Percentiles rank a stretch among this genome's conserved stretches.
Evolutionary conservation across 2,888 invertebrate species (phyloP).

Genomic region (Cabera pusaria): DNA sequence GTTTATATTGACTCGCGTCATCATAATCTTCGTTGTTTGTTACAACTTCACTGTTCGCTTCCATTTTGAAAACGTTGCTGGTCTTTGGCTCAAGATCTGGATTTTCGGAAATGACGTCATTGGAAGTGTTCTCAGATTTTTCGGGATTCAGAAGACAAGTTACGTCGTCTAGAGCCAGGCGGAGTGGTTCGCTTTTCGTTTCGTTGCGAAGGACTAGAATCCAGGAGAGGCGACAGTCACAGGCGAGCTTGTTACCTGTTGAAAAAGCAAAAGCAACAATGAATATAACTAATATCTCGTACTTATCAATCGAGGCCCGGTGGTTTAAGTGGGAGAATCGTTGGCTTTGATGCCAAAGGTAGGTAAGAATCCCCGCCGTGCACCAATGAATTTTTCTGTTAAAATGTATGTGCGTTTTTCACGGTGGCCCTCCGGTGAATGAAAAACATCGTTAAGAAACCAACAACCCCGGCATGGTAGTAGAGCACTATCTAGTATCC

Average conservation of each 20-base stretch:
- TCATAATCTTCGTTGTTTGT: constrained; percentile 52
- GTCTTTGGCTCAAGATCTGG: constrained; percentile 32
- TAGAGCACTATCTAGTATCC: too few relatives aligned
- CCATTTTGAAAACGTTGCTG: constrained; percentile 47
- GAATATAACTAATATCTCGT: too few relatives aligned
- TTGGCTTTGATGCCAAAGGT: too few relatives aligned
- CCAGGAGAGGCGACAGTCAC: constrained; percentile 93
- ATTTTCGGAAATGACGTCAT: constrained; percentile 25
- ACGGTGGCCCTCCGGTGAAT: too few relatives aligned
- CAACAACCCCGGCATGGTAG: too few relatives aligned
- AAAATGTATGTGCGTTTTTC: too few relatives aligned
- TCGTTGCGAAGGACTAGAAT: constrained; percentile 88
- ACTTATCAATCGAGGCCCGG: too few relatives aligned
- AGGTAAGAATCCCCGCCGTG: too few relatives aligned
- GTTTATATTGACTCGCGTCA: constrained; percentile 50
- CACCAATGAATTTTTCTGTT: too few relatives aligned
- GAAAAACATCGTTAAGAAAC: too few relatives aligned
- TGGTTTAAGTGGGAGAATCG: too few relatives aligned
- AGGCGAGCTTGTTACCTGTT: constrained; percentile 90
- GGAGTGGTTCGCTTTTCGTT: constrained; percentile 87
- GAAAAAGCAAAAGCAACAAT: too few relatives aligned
- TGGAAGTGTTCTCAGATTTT: constrained; percentile 32
- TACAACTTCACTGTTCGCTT: constrained; percentile 43
- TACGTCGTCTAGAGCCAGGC: constrained; percentile 86
- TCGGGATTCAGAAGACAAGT: constrained; percentile 76